A percentile compares a stretch with the other conserved stretches of the same genome.
Evolutionary conservation across 2,888 invertebrate species (phyloP).

Genomic region (Diarsia rubi): DNA sequence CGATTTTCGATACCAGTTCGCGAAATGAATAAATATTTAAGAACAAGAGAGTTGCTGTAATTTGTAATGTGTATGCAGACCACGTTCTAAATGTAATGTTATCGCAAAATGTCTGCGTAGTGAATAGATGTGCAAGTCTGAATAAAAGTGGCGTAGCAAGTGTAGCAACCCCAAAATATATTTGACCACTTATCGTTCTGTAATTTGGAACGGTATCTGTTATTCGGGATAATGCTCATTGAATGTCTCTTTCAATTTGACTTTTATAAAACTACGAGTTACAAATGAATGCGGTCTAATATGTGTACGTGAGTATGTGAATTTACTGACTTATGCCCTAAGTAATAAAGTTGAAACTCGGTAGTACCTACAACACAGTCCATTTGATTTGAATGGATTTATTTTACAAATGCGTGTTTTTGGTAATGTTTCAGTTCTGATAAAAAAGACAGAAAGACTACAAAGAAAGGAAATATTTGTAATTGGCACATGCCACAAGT

Average conservation of each 20-base stretch:
- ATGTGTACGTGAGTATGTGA: neutral
- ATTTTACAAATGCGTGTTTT: constrained; percentile 23
- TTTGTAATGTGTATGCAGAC: constrained; percentile 34
- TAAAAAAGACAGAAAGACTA: no score
- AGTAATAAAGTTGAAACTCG: no score
- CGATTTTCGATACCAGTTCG: constrained; percentile 67
- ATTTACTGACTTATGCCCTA: no score
- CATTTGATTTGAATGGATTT: constrained; percentile 31
- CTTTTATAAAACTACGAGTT: constrained; percentile 1
- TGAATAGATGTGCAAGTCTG: constrained; percentile 28
- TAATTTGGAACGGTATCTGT: constrained; percentile 7
- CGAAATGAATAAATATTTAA: constrained; percentile 64
- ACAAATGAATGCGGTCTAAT: constrained; percentile 2
- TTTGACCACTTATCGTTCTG: constrained; percentile 18
- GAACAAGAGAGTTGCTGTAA: constrained; percentile 21
- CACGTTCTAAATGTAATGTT: constrained; percentile 28
- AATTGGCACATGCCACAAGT: no score
- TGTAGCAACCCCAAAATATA: neutral
- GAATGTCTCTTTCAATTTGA: neutral
- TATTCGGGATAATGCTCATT: constrained; percentile 8
- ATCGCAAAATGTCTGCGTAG: constrained; percentile 23
- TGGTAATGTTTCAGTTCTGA: neutral
- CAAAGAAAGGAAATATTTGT: no score
- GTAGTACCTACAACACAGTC: neutral
- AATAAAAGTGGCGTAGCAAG: constrained; percentile 6